Evolutionary conservation across 2,797 vertebrate species (phyloP).

Genomic region (Capromys pilorides): DNA sequence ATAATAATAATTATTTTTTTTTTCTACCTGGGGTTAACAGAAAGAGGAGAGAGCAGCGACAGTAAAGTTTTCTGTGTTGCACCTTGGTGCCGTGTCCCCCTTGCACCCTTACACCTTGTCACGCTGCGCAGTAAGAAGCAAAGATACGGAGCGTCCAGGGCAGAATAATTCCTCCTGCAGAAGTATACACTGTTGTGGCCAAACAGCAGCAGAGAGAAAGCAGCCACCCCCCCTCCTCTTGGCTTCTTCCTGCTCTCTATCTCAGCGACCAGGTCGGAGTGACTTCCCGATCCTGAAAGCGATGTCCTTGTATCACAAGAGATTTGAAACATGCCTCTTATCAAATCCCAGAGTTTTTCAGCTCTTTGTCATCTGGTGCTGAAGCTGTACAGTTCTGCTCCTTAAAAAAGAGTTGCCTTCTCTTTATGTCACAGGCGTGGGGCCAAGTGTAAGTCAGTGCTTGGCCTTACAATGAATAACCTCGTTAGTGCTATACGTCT

Average conservation of each 20-base stretch:
- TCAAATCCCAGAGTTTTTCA: background rate
- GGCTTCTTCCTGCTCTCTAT: background rate
- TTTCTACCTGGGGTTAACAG: background rate
- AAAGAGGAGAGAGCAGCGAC: too few relatives aligned
- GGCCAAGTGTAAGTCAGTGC: background rate
- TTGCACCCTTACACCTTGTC: background rate
- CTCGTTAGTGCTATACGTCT: background rate
- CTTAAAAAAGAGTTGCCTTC: background rate
- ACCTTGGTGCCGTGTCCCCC: background rate
- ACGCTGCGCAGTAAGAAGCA: background rate
- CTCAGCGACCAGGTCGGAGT: background rate
- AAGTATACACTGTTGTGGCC: background rate
- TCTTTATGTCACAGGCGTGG: background rate
- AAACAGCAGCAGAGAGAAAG: background rate
- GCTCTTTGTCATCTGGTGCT: background rate
- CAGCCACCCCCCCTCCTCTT: background rate
- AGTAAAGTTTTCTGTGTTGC: conserved; percentile 32
- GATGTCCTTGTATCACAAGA: background rate
- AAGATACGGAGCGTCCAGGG: background rate
- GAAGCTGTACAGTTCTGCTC: background rate
- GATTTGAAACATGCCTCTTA: background rate
- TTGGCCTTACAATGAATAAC: background rate
- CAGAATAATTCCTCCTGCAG: background rate
- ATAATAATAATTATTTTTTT: background rate
- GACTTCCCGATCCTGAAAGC: background rate